phyloP scores from a whole-genome alignment of 2,113 vertebrate genomes.

The Tichodroma muraria region DNA sequence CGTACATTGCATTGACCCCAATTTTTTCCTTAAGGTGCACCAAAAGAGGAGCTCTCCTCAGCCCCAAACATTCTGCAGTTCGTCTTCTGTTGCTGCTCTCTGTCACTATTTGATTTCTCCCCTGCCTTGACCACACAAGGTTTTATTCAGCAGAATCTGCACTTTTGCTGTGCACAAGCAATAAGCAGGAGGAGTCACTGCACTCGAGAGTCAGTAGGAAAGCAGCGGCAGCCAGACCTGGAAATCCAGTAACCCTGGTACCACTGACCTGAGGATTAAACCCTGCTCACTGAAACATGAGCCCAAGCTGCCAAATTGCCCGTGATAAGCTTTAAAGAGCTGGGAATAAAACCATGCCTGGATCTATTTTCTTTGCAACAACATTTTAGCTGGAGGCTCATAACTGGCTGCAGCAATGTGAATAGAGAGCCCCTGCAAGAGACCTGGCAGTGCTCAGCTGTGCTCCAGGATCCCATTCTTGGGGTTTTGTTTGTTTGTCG shows the following conservation, averaged over 20 bases:
- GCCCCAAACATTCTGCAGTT: neutral
- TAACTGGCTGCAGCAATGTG: neutral
- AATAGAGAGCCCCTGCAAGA: neutral
- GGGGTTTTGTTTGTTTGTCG: conserved; percentile 46
- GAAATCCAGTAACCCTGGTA: neutral
- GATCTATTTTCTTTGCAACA: neutral
- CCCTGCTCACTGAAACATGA: neutral
- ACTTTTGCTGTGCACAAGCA: neutral
- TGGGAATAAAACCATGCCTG: neutral
- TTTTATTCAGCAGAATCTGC: neutral
- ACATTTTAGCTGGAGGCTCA: neutral
- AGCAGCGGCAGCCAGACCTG: neutral
- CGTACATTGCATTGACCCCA: neutral
- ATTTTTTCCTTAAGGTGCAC: rapidly evolving
- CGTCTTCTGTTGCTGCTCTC: neutral
- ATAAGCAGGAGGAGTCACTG: neutral
- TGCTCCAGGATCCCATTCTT: neutral
- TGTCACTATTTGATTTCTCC: neutral
- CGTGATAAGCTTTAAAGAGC: neutral
- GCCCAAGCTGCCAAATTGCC: neutral
- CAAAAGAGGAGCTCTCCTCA: neutral
- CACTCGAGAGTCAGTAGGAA: rapidly evolving
- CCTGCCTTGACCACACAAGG: neutral
- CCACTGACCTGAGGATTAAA: neutral
- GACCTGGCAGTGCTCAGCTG: neutral